Base-by-base conservation (phyloP, 2,888 invertebrate genomes). In the Actias luna region DNA sequence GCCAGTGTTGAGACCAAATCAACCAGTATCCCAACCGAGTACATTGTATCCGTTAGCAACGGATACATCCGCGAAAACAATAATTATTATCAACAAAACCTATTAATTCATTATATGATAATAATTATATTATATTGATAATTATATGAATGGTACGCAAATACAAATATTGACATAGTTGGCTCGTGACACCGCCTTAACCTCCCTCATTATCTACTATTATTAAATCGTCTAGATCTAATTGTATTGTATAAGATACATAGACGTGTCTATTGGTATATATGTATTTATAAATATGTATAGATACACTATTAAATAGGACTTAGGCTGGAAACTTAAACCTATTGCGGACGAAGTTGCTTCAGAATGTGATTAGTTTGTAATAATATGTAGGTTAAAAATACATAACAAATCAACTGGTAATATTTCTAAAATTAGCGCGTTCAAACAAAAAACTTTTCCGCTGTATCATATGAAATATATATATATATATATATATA, bases 131-230 rank as follows among this genome's bases (percentile, higher is more conserved):
- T 63, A 58, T 65, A 76, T 76, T 77, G 71, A 36, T 63, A 74
- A 75, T 76, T 29, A 62, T 58, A 57, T 57, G 25, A 50, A 33
- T 57, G 42, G 25, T 62, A 58, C 31, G 50, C 33, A 62, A 80
- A 85, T 83, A 81, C 82, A 88, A 89, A 89, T 91, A 90, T 92
- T 92, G 90, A 92, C 91, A 87, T 82, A 87, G 83, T 85, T 88
- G 82, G 68, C 68, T 71, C 66, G 65, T 85, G 89, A 89, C 87
- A 85, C 78, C 79, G 79, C 89, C 90, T 91, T 91, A 89, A 90
- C 91, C 91, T 82, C 71, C 77, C 65, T 68, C 76, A 76, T 83
- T 83, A 82, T 81, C 78, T 79, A 70, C 83, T 87, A 88, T 88
- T 88, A 87, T 88, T 85, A 77, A 75, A 78, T 74, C 75, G 85